These are phyloP conservation scores for Oceanodroma leucorhoa DNA, from an alignment of 2,797 vertebrate species.

Conservation along the genomic window DNA sequence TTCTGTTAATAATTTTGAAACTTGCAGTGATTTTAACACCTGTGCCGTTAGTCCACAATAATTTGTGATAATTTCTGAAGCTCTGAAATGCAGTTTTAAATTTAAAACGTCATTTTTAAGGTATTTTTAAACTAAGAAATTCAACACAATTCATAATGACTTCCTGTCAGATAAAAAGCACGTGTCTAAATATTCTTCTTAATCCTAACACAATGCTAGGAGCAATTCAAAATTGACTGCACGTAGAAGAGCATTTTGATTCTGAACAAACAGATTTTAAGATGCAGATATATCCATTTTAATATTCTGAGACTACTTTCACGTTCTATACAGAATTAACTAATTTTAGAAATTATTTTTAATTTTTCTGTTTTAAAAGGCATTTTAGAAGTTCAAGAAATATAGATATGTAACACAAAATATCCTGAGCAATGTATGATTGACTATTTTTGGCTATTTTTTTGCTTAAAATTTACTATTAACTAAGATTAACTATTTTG, in stretches of 20 bases:
- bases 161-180: not conserved
- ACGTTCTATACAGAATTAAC: not conserved
- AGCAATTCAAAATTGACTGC: not conserved
- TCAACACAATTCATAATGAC: not conserved
- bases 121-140: not conserved
- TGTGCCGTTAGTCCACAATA: not conserved
- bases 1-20: not conserved
- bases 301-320: not conserved
- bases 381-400: not conserved
- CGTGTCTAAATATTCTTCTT: not conserved
- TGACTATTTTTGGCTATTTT: not conserved
- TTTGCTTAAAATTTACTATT: not conserved
- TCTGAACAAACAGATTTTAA: slow-evolving; percentile 1
- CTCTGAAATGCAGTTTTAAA: not conserved
- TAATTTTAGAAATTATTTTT: not conserved
- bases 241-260: not conserved
- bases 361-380: not conserved
- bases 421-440: not conserved
- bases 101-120: not conserved
- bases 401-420: not conserved
- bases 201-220: not conserved
- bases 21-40: not conserved
- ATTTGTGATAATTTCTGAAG: not conserved
- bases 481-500: not conserved
- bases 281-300: not conserved